A percentile compares a stretch with the other conserved stretches of the same genome.
These are phyloP conservation scores for Ceratotherium simum DNA, from an alignment of 2,113 vertebrate genomes.

Conservation along the genomic window DNA sequence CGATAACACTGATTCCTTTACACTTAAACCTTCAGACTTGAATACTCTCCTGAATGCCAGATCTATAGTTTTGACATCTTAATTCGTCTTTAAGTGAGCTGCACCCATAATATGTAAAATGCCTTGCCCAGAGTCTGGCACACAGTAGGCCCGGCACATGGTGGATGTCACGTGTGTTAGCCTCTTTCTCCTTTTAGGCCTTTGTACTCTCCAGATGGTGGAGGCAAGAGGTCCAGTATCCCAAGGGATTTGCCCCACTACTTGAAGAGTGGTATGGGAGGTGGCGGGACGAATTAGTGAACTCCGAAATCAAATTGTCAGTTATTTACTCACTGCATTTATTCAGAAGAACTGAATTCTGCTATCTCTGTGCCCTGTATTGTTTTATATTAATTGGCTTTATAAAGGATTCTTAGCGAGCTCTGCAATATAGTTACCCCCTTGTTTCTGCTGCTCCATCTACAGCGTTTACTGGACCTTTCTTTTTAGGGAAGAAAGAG, in stretches of 20 bases:
- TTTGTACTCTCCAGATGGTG: not conserved
- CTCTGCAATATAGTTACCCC: not conserved
- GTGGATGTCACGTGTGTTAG: not conserved
- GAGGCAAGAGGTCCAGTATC: not conserved
- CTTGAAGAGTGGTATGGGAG: not conserved
- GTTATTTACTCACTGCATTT: not conserved
- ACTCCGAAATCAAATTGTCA: not conserved
- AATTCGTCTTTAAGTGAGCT: not conserved
- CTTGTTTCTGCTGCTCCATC: fast-evolving
- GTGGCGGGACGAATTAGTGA: not conserved
- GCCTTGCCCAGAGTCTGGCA: not conserved
- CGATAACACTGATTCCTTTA: not conserved
- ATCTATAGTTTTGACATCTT: not conserved
- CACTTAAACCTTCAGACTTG: not conserved
- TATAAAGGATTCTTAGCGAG: not conserved
- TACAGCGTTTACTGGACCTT: not conserved
- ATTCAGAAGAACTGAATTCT: not conserved
- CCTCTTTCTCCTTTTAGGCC: not conserved
- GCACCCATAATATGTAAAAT: not conserved
- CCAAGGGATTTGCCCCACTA: not conserved
- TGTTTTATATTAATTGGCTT: constrained; percentile 22
- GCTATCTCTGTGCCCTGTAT: not conserved
- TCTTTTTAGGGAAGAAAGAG: constrained; percentile 21
- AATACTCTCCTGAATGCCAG: not conserved
- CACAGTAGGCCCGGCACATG: not conserved